phyloP scores from a whole-genome alignment of 1,140 invertebrate genomes.

The Vanessa atalanta region DNA sequence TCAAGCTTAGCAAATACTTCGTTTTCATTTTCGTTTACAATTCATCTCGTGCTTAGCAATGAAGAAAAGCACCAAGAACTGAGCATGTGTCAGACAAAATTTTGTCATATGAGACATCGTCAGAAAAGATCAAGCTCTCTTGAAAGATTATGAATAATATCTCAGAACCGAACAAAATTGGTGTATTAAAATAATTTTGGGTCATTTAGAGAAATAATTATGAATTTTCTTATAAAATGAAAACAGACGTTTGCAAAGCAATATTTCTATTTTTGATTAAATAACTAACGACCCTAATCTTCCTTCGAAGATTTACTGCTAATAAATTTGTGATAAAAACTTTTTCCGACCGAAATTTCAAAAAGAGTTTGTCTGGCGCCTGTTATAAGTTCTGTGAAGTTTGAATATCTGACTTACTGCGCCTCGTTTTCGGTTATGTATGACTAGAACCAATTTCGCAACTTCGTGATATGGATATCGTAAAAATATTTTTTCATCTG shows the following conservation, averaged over 20 bases:
- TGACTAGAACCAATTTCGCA: slow-evolving; percentile 1
- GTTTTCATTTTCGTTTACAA: too few species aligned
- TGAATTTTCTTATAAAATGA: too few species aligned
- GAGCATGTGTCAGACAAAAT: too few species aligned
- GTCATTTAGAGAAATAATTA: too few species aligned
- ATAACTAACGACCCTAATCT: background rate
- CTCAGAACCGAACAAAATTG: too few species aligned
- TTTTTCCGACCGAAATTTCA: slow-evolving; percentile 7
- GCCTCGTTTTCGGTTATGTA: slow-evolving; percentile 9
- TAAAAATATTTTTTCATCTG: background rate
- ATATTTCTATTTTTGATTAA: background rate
- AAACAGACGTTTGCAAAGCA: background rate
- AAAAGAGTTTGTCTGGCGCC: background rate
- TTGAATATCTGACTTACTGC: background rate
- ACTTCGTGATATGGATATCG: slow-evolving; percentile 4
- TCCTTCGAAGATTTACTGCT: background rate
- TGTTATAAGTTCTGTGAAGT: slow-evolving; percentile 1
- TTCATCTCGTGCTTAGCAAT: too few species aligned
- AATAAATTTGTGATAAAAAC: slow-evolving; percentile 1
- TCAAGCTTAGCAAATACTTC: too few species aligned
- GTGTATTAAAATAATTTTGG: too few species aligned
- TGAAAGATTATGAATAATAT: too few species aligned
- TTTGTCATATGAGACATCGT: too few species aligned
- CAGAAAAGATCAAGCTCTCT: too few species aligned
- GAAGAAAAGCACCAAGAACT: too few species aligned